Evolutionary conservation across 2,797 vertebrate species (phyloP), one percentile per base, ranked within the genome.

Genomic region (Lacerta agilis): DNA sequence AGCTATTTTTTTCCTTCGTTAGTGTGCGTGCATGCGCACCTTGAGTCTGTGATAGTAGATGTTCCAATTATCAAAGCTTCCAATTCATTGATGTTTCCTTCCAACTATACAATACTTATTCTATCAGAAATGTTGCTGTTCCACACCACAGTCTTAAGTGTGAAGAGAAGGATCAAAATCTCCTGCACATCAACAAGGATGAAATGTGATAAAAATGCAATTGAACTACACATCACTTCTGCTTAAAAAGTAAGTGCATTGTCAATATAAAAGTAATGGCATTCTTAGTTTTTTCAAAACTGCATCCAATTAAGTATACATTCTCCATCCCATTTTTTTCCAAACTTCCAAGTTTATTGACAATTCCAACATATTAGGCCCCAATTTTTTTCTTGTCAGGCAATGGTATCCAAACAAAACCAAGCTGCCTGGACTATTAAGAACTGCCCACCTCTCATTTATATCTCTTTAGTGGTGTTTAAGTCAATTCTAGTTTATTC

Each of bases 381-480:
- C 79, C 85, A 83, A 71, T 9, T 77, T 87, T 87, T 78, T 88
- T 86, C 33, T 90, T 67, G n/a, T 36, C 85, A 89, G 86, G 79
- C 78, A 84, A 15, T 72, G 72, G 3, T 58, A 55, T 89, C 11
- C n/a, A 73, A 78, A 89, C 10, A 81, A 90, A 84, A 55, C 13
- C 72, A 49, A 27, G 86, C 64, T 75, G 76, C 66, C 18, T 88
- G 45, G 61, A 80, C 4, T 89, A 27, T 25, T 10, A 58, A 79
- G 7, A 33, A 71, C 76, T 82, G 27, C 20, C 85, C 85, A 13
- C 29, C 79, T 85, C 64, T 83, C 61, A 85, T 1, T 18, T 41
- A 45, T 1, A 3, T 55, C 77, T 27, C 55, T 88, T 0, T 0
- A 23, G 61, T 23, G 20, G 61, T 18, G 17, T 23, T 61, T 10